Base-by-base conservation (phyloP, 2,113 vertebrate species). In the Serilophus lunatus region DNA sequence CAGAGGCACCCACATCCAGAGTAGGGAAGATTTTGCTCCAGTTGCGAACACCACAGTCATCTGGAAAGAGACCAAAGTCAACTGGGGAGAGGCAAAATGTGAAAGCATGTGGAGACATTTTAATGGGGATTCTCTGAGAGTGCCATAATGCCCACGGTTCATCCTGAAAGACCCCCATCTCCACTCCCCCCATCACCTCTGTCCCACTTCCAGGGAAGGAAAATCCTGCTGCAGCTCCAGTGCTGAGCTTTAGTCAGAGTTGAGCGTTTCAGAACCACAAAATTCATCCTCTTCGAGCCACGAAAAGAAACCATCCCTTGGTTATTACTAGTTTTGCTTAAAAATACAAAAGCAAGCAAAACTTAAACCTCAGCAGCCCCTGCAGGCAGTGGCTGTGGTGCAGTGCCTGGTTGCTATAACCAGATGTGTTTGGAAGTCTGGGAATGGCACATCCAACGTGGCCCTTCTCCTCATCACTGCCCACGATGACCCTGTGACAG, bases 251-350 rank as follows among this genome's bases (percentile, higher is more conserved):
- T n/a, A 82, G 18, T 38, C 1, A 2, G n/a, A 44, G 11, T 28
- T 0, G 0, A 76, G 64, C 18, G 18, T 23, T 74, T 42, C 74
- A 51, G 56, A 78, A 72, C 15, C 53, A 40, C 29, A 80, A 44
- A 80, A 75, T 57, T 12, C 38, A 80, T 22, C 33, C 4, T 2
- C 25, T 24, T 74, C 0, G 0, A 80, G 84, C 2, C 0, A 0
- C 69, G 82, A 38, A 68, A 54, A 91, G 5, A 82, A 91, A 28
- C 4, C 2, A 1, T 17, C 13, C 68, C 61, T 13, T 10, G 7
- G 9, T 19, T 35, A 38, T 33, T 13, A 45, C n/a, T 90, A 54
- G 14, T 40, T 92, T 60, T n/a, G 29, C 36, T 75, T 71, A 51
- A 64, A 84, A 91, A 82, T 23, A 23, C 47, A 24, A 42, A 78